Conservation (phyloP, 2,113 vertebrate species). For the Sorex fumeus region DNA sequence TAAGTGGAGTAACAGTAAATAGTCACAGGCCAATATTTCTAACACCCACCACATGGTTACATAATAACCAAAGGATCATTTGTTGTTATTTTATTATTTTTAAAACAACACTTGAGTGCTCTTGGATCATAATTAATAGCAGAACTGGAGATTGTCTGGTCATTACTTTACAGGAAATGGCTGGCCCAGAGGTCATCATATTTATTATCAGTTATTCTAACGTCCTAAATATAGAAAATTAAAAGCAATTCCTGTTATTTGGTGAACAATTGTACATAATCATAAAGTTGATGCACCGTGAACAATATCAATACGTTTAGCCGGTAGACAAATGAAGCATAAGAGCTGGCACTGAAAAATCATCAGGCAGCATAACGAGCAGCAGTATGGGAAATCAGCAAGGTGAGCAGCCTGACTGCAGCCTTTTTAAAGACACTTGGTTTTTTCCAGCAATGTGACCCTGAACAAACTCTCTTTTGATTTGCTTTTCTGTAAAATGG, state of each 20-base stretch:
- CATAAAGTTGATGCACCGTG: slow-evolving; percentile 72
- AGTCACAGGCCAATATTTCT: slow-evolving; percentile 68
- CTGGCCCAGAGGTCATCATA: slow-evolving; percentile 80
- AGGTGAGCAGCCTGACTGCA: background rate
- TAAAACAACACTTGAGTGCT: slow-evolving; percentile 85
- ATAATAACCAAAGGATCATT: slow-evolving; percentile 80
- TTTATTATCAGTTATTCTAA: slow-evolving; percentile 76
- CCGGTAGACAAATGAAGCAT: slow-evolving; percentile 43
- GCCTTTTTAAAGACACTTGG: background rate
- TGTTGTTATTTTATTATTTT: slow-evolving; percentile 80
- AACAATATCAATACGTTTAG: slow-evolving; percentile 71
- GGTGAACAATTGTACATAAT: slow-evolving; percentile 75
- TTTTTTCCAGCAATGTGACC: background rate
- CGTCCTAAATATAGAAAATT: slow-evolving; percentile 85
- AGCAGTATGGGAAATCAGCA: background rate
- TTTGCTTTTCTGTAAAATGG: background rate
- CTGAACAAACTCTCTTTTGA: background rate
- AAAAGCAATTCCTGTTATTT: slow-evolving; percentile 82
- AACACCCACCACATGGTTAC: slow-evolving; percentile 83
- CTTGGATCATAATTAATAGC: slow-evolving; percentile 83
- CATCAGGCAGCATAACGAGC: background rate
- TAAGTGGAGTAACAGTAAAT: slow-evolving; percentile 76
- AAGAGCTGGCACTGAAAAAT: background rate
- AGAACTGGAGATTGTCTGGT: slow-evolving; percentile 76
- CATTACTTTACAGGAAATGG: slow-evolving; percentile 86